Evolutionary conservation across 2,888 invertebrate species (phyloP).

Genomic region (Aphodius granarius): DNA sequence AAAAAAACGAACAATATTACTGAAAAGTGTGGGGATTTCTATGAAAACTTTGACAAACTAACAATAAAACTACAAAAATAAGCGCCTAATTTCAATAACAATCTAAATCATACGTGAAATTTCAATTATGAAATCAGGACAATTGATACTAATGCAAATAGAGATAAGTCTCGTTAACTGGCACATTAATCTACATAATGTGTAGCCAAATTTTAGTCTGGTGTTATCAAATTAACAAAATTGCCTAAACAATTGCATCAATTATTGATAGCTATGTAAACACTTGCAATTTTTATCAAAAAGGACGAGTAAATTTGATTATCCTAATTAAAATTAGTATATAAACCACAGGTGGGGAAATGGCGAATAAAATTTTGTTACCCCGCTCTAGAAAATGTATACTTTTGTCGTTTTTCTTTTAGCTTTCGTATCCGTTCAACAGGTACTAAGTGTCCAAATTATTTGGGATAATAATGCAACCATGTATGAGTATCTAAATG

Average conservation of each 20-base stretch:
- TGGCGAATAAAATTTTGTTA: background rate
- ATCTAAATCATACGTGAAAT: background rate
- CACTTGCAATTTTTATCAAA: background rate
- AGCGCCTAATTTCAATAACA: background rate
- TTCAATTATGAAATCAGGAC: background rate
- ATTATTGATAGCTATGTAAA: background rate
- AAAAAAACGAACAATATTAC: background rate
- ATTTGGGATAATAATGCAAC: conserved; percentile 10
- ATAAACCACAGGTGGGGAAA: background rate
- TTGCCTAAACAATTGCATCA: background rate
- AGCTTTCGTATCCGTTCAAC: background rate
- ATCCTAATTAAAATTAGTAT: background rate
- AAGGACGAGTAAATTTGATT: background rate
- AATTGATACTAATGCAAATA: background rate
- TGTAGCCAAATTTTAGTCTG: background rate
- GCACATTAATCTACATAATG: background rate
- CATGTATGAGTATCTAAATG: conserved; percentile 2
- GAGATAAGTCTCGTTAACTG: background rate
- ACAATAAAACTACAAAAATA: background rate
- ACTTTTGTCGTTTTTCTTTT: background rate
- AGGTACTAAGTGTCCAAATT: background rate
- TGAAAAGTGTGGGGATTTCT: too few relatives aligned
- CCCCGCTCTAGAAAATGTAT: background rate
- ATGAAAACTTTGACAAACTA: too few relatives aligned
- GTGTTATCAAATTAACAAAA: background rate